Percentiles rank a stretch among this genome's conserved stretches.
These are phyloP conservation scores for Pocillopora verrucosa DNA, from an alignment of 64 coral and sea anemone species.

Conservation along the genomic window DNA sequence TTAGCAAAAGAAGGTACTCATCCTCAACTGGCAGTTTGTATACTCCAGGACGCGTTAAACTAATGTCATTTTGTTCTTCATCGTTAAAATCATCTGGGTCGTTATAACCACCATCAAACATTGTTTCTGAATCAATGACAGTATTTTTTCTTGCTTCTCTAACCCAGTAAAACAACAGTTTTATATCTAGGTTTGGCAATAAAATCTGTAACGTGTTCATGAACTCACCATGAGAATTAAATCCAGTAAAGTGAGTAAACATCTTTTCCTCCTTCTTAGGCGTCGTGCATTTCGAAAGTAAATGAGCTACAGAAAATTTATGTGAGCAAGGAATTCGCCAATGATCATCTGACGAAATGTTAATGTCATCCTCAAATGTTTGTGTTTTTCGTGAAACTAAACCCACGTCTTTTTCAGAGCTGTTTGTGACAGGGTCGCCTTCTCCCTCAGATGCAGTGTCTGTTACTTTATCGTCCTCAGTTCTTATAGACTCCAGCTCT, in stretches of 20 bases:
- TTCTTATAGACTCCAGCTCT: conserved; percentile 12
- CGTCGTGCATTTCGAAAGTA: conserved; percentile 61
- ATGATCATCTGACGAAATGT: too few species aligned
- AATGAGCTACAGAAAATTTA: conserved; percentile 46
- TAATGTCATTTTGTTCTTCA: background rate
- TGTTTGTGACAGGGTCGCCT: background rate
- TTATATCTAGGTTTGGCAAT: background rate
- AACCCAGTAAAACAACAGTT: conserved; percentile 5
- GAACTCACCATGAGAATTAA: conserved; percentile 37
- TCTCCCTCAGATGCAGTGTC: conserved; percentile 63
- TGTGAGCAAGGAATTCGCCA: background rate
- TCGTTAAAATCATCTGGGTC: background rate
- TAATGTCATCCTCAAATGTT: too few species aligned
- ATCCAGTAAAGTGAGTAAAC: conserved; percentile 65
- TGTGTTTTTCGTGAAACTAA: too few species aligned
- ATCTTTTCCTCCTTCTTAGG: conserved; percentile 43
- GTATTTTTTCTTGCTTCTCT: background rate
- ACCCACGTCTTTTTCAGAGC: too few species aligned
- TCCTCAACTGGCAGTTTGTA: conserved; percentile 52
- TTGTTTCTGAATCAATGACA: conserved; percentile 19
- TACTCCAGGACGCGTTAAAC: conserved; percentile 4
- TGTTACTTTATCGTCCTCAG: conserved; percentile 38
- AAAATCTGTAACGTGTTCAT: conserved; percentile 23
- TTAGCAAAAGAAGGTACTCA: conserved; percentile 51
- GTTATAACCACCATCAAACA: conserved; percentile 33